phyloP scores from a whole-genome alignment of 2,797 vertebrate genomes.

The Sebastes itinus region DNA sequence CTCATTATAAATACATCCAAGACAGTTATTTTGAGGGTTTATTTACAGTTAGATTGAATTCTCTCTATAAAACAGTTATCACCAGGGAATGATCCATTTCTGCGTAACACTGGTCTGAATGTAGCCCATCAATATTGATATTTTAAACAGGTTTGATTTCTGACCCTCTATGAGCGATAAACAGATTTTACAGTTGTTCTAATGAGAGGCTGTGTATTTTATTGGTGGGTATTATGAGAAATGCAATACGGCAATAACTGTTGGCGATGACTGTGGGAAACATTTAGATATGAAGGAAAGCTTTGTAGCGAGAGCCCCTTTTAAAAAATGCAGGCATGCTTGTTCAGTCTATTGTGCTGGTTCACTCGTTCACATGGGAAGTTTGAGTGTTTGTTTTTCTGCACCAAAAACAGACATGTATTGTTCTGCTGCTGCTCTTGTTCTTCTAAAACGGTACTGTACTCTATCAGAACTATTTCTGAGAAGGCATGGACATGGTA shows the following conservation, averaged over 20 bases:
- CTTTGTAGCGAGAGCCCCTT: slow-evolving; percentile 28
- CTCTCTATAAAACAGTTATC: neutral
- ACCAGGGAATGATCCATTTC: neutral
- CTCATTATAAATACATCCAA: neutral
- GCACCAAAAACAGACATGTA: slow-evolving; percentile 27
- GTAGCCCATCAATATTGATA: slow-evolving; percentile 16
- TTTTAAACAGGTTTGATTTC: slow-evolving; percentile 44
- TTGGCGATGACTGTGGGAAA: slow-evolving; percentile 45
- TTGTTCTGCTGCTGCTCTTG: slow-evolving; percentile 34
- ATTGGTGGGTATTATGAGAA: slow-evolving; percentile 30
- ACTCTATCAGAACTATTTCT: slow-evolving; percentile 22
- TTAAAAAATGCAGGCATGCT: slow-evolving; percentile 34
- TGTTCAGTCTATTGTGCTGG: slow-evolving; percentile 19
- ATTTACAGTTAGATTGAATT: neutral
- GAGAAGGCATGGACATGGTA: slow-evolving; percentile 20
- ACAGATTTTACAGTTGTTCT: neutral
- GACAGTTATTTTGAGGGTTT: neutral
- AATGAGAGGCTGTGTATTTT: slow-evolving; percentile 11
- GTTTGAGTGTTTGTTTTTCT: slow-evolving; percentile 27
- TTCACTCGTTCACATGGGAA: slow-evolving; percentile 48
- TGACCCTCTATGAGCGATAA: slow-evolving; percentile 1
- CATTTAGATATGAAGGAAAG: slow-evolving; percentile 33
- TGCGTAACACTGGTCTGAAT: neutral
- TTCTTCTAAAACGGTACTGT: slow-evolving; percentile 13
- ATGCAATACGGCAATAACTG: slow-evolving; percentile 28